Percentiles rank a stretch among this genome's conserved stretches.
Conservation (phyloP, 1,140 invertebrate genomes). For the Hestina assimilis region DNA sequence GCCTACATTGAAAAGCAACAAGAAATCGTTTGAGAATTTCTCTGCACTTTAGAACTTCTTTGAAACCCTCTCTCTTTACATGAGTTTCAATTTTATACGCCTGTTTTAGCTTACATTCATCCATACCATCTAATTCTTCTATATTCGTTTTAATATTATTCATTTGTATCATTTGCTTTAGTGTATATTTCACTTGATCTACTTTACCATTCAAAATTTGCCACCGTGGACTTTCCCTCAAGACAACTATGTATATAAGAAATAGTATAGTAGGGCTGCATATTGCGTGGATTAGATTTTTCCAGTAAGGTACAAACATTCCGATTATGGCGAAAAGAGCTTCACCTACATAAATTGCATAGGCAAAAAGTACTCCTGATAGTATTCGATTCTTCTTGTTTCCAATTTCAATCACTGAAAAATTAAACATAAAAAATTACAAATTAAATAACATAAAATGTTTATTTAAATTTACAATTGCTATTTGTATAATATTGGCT, state of each 20-base stretch:
- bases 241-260: constrained; percentile 79
- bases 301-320: constrained; percentile 85
- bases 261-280: constrained; percentile 83
- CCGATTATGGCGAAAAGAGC: constrained; percentile 82
- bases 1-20: constrained; percentile 79
- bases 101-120: constrained; percentile 40
- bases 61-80: constrained; percentile 37
- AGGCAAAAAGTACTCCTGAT: constrained; percentile 83
- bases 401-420: constrained; percentile 86
- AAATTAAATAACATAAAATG: neutral
- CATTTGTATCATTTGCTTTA: constrained; percentile 80
- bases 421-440: neutral
- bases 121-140: constrained; percentile 38
- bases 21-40: constrained; percentile 48
- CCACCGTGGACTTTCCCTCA: constrained; percentile 86
- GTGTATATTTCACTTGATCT: constrained; percentile 80
- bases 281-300: constrained; percentile 82
- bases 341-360: constrained; percentile 85
- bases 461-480: no score
- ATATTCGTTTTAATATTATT: constrained; percentile 75
- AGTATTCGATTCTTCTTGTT: constrained; percentile 83
- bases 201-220: constrained; percentile 84
- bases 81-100: constrained; percentile 37
- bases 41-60: constrained; percentile 41
- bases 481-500: no score